Evolutionary conservation across 2,888 invertebrate genomes (phyloP).

Genomic region (Diarsia mendica): DNA sequence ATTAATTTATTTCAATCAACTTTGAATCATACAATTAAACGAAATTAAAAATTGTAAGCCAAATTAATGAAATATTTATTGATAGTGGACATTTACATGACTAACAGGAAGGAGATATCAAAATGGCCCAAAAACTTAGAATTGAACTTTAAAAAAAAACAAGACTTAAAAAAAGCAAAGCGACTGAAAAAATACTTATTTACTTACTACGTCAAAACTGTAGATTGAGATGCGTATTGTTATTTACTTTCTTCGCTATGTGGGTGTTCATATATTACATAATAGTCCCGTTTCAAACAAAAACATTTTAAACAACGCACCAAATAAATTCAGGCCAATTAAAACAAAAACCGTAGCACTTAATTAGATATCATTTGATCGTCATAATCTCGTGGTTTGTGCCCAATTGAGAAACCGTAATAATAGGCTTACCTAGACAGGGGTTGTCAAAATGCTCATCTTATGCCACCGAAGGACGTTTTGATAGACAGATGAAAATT

Average conservation of each 20-base stretch:
- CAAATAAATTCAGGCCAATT: constrained; percentile 48
- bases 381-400: constrained; percentile 58
- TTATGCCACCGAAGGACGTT: constrained; percentile 85
- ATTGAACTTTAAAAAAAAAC: not conserved
- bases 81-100: not conserved
- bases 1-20: too few relatives aligned
- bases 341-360: constrained; percentile 68
- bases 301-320: constrained; percentile 34
- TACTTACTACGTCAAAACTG: not conserved
- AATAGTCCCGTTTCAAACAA: constrained; percentile 10
- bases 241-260: not conserved
- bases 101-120: not conserved
- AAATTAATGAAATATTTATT: not conserved
- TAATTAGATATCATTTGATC: constrained; percentile 73
- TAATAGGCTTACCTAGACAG: constrained; percentile 79
- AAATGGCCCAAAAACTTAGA: not conserved
- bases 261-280: not conserved
- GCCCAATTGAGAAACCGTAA: constrained; percentile 74
- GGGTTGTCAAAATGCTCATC: constrained; percentile 79
- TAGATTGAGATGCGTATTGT: not conserved
- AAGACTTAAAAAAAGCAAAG: not conserved
- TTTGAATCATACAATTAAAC: too few relatives aligned
- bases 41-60: too few relatives aligned
- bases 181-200: not conserved
- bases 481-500: constrained; percentile 84